phyloP scores from a whole-genome alignment of 2,888 invertebrate genomes.

The Trachelus iudaicus region DNA sequence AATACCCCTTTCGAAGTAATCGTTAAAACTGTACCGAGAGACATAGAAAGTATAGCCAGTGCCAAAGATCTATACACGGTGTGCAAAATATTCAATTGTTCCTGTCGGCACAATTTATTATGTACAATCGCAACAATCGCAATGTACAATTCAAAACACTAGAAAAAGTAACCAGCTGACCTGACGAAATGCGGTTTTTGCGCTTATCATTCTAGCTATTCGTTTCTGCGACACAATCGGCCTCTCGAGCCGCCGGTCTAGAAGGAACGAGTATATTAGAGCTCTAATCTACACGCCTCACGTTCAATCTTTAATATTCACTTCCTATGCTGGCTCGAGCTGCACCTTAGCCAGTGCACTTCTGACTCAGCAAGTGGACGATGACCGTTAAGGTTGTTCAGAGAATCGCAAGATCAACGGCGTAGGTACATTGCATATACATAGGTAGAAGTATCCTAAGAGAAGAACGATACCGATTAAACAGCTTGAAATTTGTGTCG shows the following conservation, averaged over 20 bases:
- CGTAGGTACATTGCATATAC: neutral
- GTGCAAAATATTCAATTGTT: neutral
- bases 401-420: neutral
- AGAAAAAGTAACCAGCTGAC: conserved; percentile 30
- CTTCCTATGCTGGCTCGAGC: neutral
- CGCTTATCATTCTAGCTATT: conserved; percentile 42
- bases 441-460: neutral
- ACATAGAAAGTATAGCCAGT: neutral
- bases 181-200: conserved; percentile 46
- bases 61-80: neutral
- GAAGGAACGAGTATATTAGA: conserved; percentile 47
- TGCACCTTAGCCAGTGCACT: neutral
- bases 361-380: conserved; percentile 1
- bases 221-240: conserved; percentile 45
- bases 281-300: conserved; percentile 39
- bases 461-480: neutral
- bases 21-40: neutral
- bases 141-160: neutral
- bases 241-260: conserved; percentile 16
- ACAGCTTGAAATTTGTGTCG: neutral
- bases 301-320: conserved; percentile 44
- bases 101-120: neutral
- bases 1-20: neutral
- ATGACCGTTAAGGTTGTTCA: neutral
- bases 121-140: neutral